phyloP scores from a whole-genome alignment of 2,797 vertebrate species.

The Phoeniculus purpureus region DNA sequence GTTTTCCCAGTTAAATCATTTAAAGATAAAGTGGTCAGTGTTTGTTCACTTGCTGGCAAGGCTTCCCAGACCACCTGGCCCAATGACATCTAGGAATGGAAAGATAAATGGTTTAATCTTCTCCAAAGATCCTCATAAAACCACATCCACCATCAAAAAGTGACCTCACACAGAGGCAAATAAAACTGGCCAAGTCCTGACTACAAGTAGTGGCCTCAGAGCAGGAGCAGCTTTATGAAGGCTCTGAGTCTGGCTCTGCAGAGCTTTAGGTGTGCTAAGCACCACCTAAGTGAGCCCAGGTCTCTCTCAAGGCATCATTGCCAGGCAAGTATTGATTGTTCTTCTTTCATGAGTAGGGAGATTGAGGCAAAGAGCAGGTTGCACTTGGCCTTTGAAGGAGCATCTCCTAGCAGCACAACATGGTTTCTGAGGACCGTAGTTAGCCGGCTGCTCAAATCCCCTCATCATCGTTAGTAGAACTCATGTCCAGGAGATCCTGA shows the following conservation, averaged over 20 bases:
- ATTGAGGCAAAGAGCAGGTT: neutral
- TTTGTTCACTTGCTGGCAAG: slow-evolving; percentile 28
- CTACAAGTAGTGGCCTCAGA: neutral
- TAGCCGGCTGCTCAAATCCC: neutral
- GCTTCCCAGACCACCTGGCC: slow-evolving; percentile 51
- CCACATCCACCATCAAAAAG: slow-evolving; percentile 25
- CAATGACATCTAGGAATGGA: slow-evolving; percentile 26
- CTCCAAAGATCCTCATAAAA: slow-evolving; percentile 23
- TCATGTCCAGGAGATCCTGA: neutral
- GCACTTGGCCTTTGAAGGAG: neutral
- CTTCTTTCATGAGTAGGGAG: neutral
- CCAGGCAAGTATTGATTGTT: slow-evolving; percentile 7
- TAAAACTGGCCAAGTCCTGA: neutral
- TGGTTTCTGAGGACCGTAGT: neutral
- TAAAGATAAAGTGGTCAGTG: slow-evolving; percentile 22
- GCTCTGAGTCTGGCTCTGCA: neutral
- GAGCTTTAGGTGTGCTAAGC: neutral
- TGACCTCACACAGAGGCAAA: slow-evolving; percentile 38
- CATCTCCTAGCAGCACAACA: neutral
- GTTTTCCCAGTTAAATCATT: slow-evolving; percentile 35
- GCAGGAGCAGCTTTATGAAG: neutral
- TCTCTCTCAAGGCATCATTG: neutral
- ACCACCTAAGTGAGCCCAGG: neutral
- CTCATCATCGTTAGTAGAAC: neutral
- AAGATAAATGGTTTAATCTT: slow-evolving; percentile 36